Evolutionary conservation across 2,797 vertebrate genomes (phyloP).

Genomic region (Phataginus tetradactyla): DNA sequence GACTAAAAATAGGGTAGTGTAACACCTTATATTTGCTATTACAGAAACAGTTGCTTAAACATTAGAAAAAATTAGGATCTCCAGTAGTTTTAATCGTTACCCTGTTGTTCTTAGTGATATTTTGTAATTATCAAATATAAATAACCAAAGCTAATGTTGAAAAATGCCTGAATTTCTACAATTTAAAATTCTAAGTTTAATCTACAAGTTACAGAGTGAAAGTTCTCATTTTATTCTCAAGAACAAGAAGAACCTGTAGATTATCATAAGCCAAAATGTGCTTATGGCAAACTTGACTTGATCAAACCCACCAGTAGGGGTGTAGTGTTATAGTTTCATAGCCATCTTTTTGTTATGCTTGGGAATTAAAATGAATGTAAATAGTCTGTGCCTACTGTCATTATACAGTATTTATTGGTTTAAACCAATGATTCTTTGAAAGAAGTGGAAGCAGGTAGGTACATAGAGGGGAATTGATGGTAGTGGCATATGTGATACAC

Average conservation of each 20-base stretch:
- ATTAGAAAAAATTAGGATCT: neutral
- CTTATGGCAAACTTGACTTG: neutral
- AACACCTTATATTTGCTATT: constrained; percentile 30
- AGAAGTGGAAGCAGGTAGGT: neutral
- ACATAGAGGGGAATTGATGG: neutral
- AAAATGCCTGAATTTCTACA: neutral
- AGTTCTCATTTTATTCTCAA: neutral
- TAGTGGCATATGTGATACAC: neutral
- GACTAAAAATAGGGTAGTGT: neutral
- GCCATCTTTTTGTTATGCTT: neutral
- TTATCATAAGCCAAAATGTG: neutral
- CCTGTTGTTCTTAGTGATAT: neutral
- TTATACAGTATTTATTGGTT: neutral
- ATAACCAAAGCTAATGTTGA: constrained; percentile 33
- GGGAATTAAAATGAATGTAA: constrained; percentile 30
- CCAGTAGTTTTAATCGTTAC: neutral
- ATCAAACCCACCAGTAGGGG: neutral
- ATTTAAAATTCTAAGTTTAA: constrained; percentile 45
- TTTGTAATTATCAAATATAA: constrained; percentile 43
- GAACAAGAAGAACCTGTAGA: neutral
- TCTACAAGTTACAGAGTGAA: neutral
- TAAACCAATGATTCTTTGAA: neutral
- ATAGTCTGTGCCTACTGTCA: neutral
- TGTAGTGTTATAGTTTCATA: neutral
- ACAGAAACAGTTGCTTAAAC: neutral